Evolutionary conservation across 2,888 invertebrate genomes (phyloP), one percentile per base, ranked within the genome.

Genomic region (Trisateles emortualis): DNA sequence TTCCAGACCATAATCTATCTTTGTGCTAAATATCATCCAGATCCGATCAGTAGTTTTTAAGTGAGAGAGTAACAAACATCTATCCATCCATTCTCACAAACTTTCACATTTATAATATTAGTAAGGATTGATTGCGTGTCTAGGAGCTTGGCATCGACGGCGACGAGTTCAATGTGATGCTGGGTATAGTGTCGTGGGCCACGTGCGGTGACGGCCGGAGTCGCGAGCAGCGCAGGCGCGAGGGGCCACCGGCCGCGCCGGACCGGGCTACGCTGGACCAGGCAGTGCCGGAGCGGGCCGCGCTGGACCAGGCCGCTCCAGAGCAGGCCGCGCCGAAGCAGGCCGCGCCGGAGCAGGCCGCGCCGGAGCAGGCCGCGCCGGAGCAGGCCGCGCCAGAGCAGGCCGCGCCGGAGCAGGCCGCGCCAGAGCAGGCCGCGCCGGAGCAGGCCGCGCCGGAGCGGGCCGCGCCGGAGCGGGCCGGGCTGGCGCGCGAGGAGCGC

Each of bases 151-250:
- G 94, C 2, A 90, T 97, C 26, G 86, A 80, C 0, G 86, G 86
- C 0, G 90, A 93, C 0, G 96, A 98, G 48, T 96, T 98, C 82
- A 93, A 95, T 64, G 92, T 97, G 19, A 94, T 98, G 77, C 95
- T 96, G 52, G 96, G 97, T 62, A 94, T 98, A 75, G 96, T 96
- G 5, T 97, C 98, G 77, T 98, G 98, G 98, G 97, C 97, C 0
- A 97, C 97, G 1, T 97, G 98, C 87, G 97, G 97, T 4, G 84
- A 87, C 76, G 96, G 96, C 0, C 91, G 94, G 59, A 95, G 94
- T 70, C 93, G 95, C 26, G 92, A 94, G n/a, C 19, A 16, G 9
- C 24, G 35, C 11, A 11, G 41, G 3, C 36, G 16, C 3, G 19
- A 3, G 14, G n/a, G n/a, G n/a, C n/a, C n/a, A n/a, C 26, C 17